Conservation (phyloP, 2,797 vertebrate species). For the Enteromius mattozi region DNA sequence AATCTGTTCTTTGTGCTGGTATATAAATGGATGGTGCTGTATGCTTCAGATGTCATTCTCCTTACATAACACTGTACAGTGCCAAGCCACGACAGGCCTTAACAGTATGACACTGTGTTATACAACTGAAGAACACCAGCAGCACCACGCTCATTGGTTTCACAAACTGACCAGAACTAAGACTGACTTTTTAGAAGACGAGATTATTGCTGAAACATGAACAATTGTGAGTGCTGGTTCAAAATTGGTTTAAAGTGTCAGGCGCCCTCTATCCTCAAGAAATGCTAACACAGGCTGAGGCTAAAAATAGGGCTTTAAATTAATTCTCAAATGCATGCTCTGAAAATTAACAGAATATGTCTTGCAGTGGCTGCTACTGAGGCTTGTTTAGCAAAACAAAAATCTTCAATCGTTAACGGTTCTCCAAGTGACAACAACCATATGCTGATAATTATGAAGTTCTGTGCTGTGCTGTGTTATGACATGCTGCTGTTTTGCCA, state of each 20-base stretch:
- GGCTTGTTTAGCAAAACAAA: not conserved
- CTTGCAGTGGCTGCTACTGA: not conserved
- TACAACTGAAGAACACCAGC: slow-evolving; percentile 2
- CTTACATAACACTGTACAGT: slow-evolving; percentile 11
- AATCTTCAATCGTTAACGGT: slow-evolving; percentile 14
- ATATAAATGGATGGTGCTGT: not conserved
- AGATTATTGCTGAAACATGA: slow-evolving; percentile 9
- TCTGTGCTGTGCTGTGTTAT: slow-evolving; percentile 2
- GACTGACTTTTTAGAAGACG: not conserved
- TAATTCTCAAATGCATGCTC: not conserved
- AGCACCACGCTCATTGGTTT: slow-evolving; percentile 1
- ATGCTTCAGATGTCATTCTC: slow-evolving; percentile 7
- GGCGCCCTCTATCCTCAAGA: not conserved
- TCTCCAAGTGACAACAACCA: slow-evolving; percentile 1
- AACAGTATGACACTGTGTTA: slow-evolving; percentile 26
- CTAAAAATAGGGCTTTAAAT: not conserved
- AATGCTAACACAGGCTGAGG: not conserved
- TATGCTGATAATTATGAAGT: not conserved
- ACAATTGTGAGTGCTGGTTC: not conserved
- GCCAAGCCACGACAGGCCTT: slow-evolving; percentile 2
- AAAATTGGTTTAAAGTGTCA: slow-evolving; percentile 6
- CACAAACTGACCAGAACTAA: slow-evolving; percentile 6
- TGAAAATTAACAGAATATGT: not conserved
- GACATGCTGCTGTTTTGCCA: not conserved
- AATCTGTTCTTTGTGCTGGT: not conserved